phyloP scores from a whole-genome alignment of 2,113 vertebrate genomes.

The Microcebus lehilahytsara region DNA sequence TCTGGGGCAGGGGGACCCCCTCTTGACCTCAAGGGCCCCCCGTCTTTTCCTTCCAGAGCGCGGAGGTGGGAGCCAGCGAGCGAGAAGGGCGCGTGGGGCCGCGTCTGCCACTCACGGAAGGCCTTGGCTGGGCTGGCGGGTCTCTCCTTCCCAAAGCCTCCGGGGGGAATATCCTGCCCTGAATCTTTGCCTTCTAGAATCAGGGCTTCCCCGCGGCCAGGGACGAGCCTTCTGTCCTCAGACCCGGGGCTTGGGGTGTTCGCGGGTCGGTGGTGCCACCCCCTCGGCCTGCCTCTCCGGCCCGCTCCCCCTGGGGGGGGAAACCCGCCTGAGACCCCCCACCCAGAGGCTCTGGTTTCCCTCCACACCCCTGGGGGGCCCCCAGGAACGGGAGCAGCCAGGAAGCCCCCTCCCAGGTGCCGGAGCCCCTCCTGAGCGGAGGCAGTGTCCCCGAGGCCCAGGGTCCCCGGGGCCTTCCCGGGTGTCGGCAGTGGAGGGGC shows the following conservation, averaged over 20 bases:
- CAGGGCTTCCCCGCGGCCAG: neutral
- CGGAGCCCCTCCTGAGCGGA: neutral
- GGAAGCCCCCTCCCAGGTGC: neutral
- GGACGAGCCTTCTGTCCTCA: neutral
- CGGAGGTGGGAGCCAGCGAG: neutral
- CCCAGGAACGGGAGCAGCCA: neutral
- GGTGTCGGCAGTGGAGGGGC: neutral
- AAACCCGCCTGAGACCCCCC: neutral
- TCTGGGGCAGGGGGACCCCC: neutral
- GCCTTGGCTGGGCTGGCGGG: neutral
- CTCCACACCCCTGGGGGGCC: neutral
- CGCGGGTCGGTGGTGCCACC: neutral
- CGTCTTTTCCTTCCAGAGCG: neutral
- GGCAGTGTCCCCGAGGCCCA: neutral
- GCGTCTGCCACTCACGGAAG: accelerated
- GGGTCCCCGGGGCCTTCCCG: neutral
- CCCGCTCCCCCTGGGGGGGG: too few species aligned
- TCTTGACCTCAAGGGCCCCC: too few species aligned
- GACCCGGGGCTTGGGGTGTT: neutral
- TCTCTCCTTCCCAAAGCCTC: neutral
- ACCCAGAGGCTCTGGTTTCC: neutral
- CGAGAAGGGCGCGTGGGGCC: neutral
- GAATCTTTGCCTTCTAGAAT: neutral
- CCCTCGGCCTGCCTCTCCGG: neutral
- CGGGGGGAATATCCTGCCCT: neutral